Conservation (phyloP, 1,140 invertebrate genomes). For the Lanistes nyassanus region DNA sequence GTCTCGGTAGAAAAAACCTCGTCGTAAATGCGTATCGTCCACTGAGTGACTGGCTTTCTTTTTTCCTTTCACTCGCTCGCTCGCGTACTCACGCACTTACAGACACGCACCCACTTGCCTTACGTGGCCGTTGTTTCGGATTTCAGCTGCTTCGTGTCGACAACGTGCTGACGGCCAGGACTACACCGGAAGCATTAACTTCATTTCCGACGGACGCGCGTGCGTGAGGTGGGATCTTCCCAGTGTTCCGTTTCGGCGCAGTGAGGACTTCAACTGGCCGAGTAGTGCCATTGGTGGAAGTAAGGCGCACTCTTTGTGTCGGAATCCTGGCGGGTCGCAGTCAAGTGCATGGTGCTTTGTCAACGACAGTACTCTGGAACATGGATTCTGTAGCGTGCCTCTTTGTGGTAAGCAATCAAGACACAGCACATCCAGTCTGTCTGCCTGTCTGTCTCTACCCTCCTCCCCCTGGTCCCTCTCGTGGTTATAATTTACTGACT, state of each 20-base stretch:
- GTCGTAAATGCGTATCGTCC: too few species aligned
- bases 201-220: background rate
- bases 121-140: too few species aligned
- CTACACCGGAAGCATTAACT: background rate
- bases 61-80: too few species aligned
- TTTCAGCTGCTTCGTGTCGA: background rate
- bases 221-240: conserved; percentile 1
- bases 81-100: too few species aligned
- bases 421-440: too few species aligned
- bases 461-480: too few species aligned
- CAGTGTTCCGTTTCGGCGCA: background rate
- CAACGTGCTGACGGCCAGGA: background rate
- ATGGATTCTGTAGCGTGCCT: background rate
- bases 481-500: too few species aligned
- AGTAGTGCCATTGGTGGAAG: background rate
- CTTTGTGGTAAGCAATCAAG: background rate
- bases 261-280: conserved; percentile 1
- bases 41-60: too few species aligned
- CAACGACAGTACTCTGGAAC: background rate
- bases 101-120: too few species aligned
- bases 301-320: background rate
- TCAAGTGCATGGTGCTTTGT: background rate
- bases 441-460: too few species aligned
- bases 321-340: conserved; percentile 4
- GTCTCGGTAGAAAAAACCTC: too few species aligned